Evolutionary conservation across 1,140 invertebrate species (phyloP).

Genomic region (Ceratosolen fusciceps): DNA sequence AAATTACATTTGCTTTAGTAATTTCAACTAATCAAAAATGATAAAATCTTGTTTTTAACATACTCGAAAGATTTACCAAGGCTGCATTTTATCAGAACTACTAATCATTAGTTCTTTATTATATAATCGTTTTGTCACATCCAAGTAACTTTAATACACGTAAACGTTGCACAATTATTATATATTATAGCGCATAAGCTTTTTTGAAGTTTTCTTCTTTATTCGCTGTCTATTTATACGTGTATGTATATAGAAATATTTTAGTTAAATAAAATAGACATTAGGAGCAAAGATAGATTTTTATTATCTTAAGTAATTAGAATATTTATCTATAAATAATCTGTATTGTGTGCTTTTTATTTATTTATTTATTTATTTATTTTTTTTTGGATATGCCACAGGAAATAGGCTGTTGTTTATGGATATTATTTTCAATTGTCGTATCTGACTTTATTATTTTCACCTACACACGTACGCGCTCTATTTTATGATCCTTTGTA

Average conservation of each 20-base stretch:
- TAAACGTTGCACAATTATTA: neutral
- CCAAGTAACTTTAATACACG: neutral
- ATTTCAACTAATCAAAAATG: neutral
- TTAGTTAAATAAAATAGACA: slow-evolving; percentile 10
- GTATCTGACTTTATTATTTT: neutral
- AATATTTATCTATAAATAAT: slow-evolving; percentile 17
- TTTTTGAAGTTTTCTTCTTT: no score
- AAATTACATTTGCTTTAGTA: neutral
- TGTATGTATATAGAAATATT: slow-evolving; percentile 16
- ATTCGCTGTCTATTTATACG: no score
- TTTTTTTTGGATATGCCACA: slow-evolving; percentile 29
- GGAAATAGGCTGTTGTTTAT: neutral
- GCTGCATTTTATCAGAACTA: neutral
- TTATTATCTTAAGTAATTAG: neutral
- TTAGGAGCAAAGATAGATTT: slow-evolving; percentile 20
- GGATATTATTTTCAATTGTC: neutral
- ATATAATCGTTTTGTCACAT: neutral
- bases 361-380: no score
- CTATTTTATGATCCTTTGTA: slow-evolving; percentile 3
- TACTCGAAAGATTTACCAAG: neutral
- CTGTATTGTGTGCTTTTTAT: neutral
- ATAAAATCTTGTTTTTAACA: slow-evolving; percentile 15
- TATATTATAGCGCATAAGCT: neutral
- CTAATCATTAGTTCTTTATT: no score
- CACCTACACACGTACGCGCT: neutral